Conservation (phyloP, 2,797 vertebrate genomes). For the Myripristis murdjan region DNA sequence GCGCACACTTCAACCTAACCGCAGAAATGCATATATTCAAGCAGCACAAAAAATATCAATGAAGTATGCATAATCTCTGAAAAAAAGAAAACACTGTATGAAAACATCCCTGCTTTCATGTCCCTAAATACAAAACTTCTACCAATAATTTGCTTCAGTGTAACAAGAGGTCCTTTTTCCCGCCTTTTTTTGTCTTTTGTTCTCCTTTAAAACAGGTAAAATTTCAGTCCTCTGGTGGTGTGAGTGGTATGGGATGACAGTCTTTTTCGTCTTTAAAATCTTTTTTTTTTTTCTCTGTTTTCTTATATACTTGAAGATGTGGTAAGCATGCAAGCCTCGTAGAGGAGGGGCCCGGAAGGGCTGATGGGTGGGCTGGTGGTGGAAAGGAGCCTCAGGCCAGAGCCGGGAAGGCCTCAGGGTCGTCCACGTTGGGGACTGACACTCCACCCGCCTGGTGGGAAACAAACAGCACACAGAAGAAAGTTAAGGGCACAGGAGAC, state of each 20-base stretch:
- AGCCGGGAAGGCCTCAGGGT: constrained; percentile 99
- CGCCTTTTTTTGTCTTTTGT: constrained; percentile 88
- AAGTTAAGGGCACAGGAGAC: constrained; percentile 74
- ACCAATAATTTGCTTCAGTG: constrained; percentile 98
- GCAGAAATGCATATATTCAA: constrained; percentile 98
- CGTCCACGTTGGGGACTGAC: constrained; percentile 97
- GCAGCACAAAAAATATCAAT: constrained; percentile 99
- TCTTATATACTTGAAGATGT: constrained; percentile 95
- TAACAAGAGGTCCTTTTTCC: constrained; percentile 99
- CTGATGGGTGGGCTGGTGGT: constrained; percentile 88
- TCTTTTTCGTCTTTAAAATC: constrained; percentile 88
- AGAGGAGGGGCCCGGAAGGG: constrained; percentile 92
- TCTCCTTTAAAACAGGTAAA: constrained; percentile 97
- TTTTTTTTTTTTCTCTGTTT: constrained; percentile 82
- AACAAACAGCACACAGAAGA: constrained; percentile 57
- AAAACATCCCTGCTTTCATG: constrained; percentile 99
- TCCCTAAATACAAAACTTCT: constrained; percentile 99
- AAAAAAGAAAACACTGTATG: constrained; percentile 98
- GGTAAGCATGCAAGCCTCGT: constrained; percentile 99
- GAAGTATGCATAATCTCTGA: constrained; percentile 99
- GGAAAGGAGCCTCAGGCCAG: constrained; percentile 90
- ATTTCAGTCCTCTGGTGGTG: constrained; percentile 98
- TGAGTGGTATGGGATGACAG: constrained; percentile 98
- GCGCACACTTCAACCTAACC: constrained; percentile 87
- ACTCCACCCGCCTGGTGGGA: constrained; percentile 88